Evolutionary conservation across 2,888 invertebrate species (phyloP), one percentile per base, ranked within the genome.

Genomic region (Tipula vernalis): DNA sequence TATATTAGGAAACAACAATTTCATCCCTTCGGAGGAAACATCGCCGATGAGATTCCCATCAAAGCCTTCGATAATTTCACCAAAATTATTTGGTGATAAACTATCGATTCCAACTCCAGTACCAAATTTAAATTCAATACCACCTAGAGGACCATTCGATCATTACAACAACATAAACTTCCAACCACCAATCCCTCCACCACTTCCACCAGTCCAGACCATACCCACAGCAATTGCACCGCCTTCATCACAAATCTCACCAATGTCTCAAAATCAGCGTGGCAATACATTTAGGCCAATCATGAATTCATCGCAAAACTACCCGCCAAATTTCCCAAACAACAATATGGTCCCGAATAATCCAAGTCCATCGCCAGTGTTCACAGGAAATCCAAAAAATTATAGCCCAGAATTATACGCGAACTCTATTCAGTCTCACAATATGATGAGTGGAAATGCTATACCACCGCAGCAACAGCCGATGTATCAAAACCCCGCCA

Each of bases 31-130:
- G 87, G 89, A 88, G 90, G 91, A 89, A 88, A 89, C 42, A 87
- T 90, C 87, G 88, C 90, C 88, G 91, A 92, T 88, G 88, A 90
- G 87, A 87, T 90, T 88, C 91, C 90, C 85, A 85, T 36, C 86
- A 8, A 86, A 86, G 36, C 57, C 86, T 36, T 13, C 39, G 15
- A 86, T 86, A 15, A 28, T 36, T 47, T 36, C 44, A 3, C 86
- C 42, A 13, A 36, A 39, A 84, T 84, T 86, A n/a, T 86, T 57
- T 51, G 86, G 51, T 5, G 86, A 86, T 36, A 86, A 86, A 51
- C 36, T 86, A 36, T 15, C 51, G 15, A 86, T 47, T 47, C 85
- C 47, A 41, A 71, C 87, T 71, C 71, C 87, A n/a, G 51, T 85
- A 71, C 85, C 51, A 87, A 85, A 85, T 85, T 42, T 85, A 42